Percentiles rank a stretch among this genome's conserved stretches.
These are phyloP conservation scores for Nephrotoma guestfalica DNA, from an alignment of 2,888 invertebrate species.

Conservation along the genomic window DNA sequence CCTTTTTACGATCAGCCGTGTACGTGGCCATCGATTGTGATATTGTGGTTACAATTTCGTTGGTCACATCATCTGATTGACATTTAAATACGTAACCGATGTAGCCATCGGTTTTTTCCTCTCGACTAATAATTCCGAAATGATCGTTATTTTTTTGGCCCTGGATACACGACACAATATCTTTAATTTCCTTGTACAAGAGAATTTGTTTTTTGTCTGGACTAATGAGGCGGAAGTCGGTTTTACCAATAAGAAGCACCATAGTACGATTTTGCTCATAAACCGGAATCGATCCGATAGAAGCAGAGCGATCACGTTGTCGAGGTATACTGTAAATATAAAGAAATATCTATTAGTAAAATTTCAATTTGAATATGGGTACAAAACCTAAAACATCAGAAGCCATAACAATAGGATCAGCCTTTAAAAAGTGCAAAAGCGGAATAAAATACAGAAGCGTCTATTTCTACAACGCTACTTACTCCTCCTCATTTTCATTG, in stretches of 20 bases:
- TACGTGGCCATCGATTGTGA: conserved; percentile 30
- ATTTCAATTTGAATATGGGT: not conserved
- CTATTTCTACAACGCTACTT: not conserved
- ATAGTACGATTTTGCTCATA: conserved; percentile 80
- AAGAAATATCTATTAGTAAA: not conserved
- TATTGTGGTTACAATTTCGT: conserved; percentile 57
- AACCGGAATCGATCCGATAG: conserved; percentile 43
- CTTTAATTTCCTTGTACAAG: conserved; percentile 73
- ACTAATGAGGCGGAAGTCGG: conserved; percentile 79
- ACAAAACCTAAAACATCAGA: not conserved
- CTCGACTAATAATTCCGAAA: conserved; percentile 89
- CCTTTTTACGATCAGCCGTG: conserved; percentile 37
- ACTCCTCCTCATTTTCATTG: not conserved
- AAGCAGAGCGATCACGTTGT: conserved; percentile 42
- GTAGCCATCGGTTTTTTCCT: conserved; percentile 46
- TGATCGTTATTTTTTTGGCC: conserved; percentile 71
- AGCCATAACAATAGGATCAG: not conserved
- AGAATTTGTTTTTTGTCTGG: conserved; percentile 84
- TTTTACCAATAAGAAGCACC: conserved; percentile 77
- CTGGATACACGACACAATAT: conserved; percentile 76
- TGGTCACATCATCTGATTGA: conserved; percentile 68
- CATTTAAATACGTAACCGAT: conserved; percentile 85
- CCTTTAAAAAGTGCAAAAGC: not conserved
- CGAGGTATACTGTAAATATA: conserved; percentile 2
- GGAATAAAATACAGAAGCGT: not conserved